Evolutionary conservation across 2,888 invertebrate genomes (phyloP).

Genomic region (Tachina fera): DNA sequence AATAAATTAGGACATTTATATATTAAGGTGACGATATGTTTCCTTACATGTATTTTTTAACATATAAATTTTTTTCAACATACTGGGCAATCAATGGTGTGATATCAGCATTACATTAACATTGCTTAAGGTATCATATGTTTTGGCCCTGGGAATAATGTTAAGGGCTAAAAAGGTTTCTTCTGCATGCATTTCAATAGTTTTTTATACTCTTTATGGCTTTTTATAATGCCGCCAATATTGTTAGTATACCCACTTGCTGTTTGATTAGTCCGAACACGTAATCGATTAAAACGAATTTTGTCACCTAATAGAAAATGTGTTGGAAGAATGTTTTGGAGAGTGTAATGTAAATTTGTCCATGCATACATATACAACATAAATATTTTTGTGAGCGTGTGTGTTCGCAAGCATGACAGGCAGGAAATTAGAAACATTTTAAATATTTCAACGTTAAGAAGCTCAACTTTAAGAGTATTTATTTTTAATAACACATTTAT

Average conservation of each 20-base stretch:
- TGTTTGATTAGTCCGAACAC: constrained; percentile 60
- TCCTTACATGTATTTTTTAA: too few species aligned
- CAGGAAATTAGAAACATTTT: constrained; percentile 41
- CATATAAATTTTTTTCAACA: too few species aligned
- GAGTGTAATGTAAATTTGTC: background rate
- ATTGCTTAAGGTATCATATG: background rate
- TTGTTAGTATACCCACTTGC: constrained; percentile 5
- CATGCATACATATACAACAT: too few species aligned
- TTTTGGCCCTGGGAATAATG: background rate
- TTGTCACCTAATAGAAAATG: constrained; percentile 54
- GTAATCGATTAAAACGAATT: constrained; percentile 66
- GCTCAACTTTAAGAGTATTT: too few species aligned
- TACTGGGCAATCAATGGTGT: background rate
- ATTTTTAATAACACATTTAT: too few species aligned
- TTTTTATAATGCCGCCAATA: constrained; percentile 49
- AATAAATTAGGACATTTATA: too few species aligned
- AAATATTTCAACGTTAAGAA: background rate
- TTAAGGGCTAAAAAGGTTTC: background rate
- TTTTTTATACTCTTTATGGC: background rate
- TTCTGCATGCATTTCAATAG: too few species aligned
- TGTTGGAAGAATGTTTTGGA: background rate
- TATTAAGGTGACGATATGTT: too few species aligned
- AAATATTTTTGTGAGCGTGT: background rate
- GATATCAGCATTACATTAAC: background rate
- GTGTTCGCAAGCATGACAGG: background rate